These are phyloP conservation scores for Anthopleura xanthogrammica DNA, from an alignment of 92 coral and sea anemone genomes.

Conservation along the genomic window DNA sequence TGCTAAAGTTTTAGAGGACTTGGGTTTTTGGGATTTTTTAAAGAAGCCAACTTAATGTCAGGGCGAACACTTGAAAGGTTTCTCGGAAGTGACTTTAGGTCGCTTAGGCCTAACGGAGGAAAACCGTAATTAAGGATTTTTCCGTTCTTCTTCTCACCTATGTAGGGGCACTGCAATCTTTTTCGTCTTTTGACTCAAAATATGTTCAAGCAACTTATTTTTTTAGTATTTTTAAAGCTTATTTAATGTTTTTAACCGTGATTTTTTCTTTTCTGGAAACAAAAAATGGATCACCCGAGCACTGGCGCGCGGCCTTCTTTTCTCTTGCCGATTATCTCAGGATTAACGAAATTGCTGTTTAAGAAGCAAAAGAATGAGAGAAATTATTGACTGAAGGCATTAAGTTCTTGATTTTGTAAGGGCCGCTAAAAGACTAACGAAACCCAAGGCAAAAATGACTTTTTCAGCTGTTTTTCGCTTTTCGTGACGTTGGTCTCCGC, in stretches of 20 bases:
- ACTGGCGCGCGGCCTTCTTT: background rate
- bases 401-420: background rate
- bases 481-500: background rate
- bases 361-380: background rate
- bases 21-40: background rate
- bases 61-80: background rate
- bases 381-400: background rate
- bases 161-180: background rate
- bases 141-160: background rate
- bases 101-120: background rate
- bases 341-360: slow-evolving; percentile 1
- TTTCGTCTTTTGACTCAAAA: background rate
- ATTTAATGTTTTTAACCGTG: too few species aligned
- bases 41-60: background rate
- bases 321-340: background rate
- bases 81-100: background rate
- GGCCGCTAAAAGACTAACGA: background rate
- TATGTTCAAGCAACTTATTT: background rate
- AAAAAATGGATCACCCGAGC: background rate
- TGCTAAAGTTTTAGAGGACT: background rate
- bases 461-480: background rate
- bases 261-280: background rate
- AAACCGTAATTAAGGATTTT: background rate
- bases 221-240: background rate
- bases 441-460: background rate